Conservation (phyloP, 2,888 invertebrate species). For the Cheilosia grossa region DNA sequence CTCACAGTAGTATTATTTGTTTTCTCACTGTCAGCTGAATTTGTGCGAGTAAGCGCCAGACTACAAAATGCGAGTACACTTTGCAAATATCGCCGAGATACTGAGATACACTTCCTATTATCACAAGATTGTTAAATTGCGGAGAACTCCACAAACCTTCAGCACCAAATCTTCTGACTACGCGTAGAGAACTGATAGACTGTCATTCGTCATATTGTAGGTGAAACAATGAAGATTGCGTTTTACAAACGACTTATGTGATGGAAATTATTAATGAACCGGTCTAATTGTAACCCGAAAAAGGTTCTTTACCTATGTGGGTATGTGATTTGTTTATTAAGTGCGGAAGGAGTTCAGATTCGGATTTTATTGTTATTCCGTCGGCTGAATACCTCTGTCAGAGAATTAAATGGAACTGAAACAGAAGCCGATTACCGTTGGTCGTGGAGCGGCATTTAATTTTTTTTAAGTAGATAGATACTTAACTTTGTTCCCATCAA, state of each 20-base stretch:
- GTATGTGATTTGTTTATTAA: conserved; percentile 46
- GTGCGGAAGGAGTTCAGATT: not conserved
- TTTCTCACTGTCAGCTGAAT: conserved; percentile 1
- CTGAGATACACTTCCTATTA: not conserved
- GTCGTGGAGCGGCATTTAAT: conserved; percentile 17
- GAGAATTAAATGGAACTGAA: conserved; percentile 10
- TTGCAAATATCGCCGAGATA: conserved; percentile 13
- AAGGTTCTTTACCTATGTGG: conserved; percentile 33
- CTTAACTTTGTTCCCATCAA: not conserved
- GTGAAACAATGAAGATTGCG: conserved; percentile 23
- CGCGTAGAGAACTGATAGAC: conserved; percentile 41
- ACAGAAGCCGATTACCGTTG: conserved; percentile 21
- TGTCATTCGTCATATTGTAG: not conserved
- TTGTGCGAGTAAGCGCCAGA: not conserved
- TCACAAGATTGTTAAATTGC: not conserved
- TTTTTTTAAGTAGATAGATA: conserved; percentile 1
- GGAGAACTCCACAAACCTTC: not conserved
- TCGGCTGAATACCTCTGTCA: not conserved
- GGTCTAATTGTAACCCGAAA: conserved; percentile 21
- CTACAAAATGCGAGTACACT: not conserved
- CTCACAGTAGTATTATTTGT: conserved; percentile 5
- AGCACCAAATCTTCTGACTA: conserved; percentile 21
- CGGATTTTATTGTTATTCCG: not conserved
- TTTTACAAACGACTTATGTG: conserved; percentile 34
- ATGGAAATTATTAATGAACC: conserved; percentile 50